Evolutionary conservation across 2,113 vertebrate genomes (phyloP).

Genomic region (Anser brachyrhynchus): DNA sequence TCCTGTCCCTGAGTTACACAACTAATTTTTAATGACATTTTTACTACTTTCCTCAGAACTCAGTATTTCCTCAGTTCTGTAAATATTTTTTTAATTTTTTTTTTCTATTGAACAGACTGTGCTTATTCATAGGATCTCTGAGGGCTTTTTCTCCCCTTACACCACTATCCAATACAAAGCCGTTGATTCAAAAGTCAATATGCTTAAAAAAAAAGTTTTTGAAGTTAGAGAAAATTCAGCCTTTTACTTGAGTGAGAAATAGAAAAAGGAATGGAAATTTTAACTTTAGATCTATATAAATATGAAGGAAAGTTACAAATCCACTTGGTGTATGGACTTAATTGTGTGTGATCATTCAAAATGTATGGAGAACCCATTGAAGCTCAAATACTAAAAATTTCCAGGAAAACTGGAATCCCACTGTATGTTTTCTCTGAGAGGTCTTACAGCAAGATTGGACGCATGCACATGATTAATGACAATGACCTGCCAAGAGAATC

Average conservation of each 20-base stretch:
- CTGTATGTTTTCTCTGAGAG: constrained; percentile 75
- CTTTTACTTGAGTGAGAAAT: constrained; percentile 67
- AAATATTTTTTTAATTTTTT: not conserved
- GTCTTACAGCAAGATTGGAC: constrained; percentile 68
- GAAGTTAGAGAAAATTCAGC: constrained; percentile 53
- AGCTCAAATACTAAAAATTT: constrained; percentile 81
- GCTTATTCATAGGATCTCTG: not conserved
- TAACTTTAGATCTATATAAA: constrained; percentile 67
- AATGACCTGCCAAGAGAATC: constrained; percentile 75
- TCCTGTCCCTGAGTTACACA: not conserved
- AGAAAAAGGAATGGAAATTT: constrained; percentile 73
- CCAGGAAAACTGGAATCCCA: constrained; percentile 81
- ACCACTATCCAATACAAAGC: not conserved
- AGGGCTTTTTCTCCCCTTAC: not conserved
- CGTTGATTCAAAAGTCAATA: not conserved
- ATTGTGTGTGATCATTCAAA: constrained; percentile 84
- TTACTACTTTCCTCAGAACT: not conserved
- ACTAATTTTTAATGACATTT: not conserved
- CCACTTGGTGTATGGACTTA: constrained; percentile 83
- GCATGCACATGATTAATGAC: constrained; percentile 78
- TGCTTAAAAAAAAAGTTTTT: not conserved
- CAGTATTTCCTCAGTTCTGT: not conserved
- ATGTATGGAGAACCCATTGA: constrained; percentile 71
- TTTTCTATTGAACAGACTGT: not conserved
- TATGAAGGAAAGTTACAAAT: constrained; percentile 81